Percentiles rank a stretch among this genome's conserved stretches.
Evolutionary conservation across 2,797 vertebrate species (phyloP).

Genomic region (Enteromius unitaeniatus): DNA sequence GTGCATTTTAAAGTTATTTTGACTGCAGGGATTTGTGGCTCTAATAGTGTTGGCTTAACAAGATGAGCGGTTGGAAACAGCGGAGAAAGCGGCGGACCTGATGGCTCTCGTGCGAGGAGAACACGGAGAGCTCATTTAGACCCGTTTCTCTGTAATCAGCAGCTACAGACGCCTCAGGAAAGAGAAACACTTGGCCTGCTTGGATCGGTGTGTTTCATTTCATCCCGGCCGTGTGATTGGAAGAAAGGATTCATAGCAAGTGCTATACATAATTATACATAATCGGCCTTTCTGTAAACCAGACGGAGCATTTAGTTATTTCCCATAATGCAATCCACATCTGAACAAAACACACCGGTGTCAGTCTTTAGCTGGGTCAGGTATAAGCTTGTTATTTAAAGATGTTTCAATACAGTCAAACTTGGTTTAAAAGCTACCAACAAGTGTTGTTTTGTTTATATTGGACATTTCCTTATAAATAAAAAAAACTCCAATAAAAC

Average conservation of each 20-base stretch:
- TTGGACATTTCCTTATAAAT: too few relatives aligned
- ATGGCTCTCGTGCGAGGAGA: not conserved
- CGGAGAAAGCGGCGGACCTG: slow-evolving; percentile 14
- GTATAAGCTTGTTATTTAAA: not conserved
- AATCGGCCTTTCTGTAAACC: not conserved
- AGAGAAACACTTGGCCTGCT: not conserved
- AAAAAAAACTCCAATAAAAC: not conserved
- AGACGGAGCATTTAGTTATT: not conserved
- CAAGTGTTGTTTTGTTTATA: not conserved
- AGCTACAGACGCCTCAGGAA: not conserved
- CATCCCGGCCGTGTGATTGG: slow-evolving; percentile 14
- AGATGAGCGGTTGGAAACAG: slow-evolving; percentile 13
- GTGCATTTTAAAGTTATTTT: slow-evolving; percentile 47
- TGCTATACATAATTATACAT: not conserved
- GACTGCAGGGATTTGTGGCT: slow-evolving; percentile 49
- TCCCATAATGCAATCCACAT: not conserved
- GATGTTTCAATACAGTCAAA: not conserved
- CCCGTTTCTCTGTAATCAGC: not conserved
- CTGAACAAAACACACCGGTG: not conserved
- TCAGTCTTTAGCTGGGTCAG: not conserved
- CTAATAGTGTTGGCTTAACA: slow-evolving; percentile 18
- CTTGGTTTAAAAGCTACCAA: not conserved
- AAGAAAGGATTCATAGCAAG: not conserved
- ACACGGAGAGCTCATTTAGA: slow-evolving; percentile 10
- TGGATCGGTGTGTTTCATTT: not conserved